Percentiles rank a stretch among this genome's conserved stretches.
Evolutionary conservation across 2,113 vertebrate genomes (phyloP).

Genomic region (Syngnathus typhle): DNA sequence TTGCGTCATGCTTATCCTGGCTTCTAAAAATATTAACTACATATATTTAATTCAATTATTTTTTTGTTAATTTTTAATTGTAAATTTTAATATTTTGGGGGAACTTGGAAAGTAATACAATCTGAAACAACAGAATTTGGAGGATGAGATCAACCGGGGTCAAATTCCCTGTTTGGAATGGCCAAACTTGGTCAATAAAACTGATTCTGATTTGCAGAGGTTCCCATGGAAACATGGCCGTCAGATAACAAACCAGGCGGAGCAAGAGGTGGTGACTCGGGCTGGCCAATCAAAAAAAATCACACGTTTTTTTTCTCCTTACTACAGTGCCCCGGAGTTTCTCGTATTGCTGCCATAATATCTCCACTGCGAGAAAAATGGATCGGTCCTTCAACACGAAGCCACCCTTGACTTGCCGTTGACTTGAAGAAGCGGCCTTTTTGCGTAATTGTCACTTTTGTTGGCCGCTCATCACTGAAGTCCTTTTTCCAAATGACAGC

Average conservation of each 20-base stretch:
- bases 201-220: neutral
- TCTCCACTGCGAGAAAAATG: constrained; percentile 45
- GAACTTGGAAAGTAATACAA: no score
- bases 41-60: no score
- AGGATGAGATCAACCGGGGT: no score
- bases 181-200: no score
- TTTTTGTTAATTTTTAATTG: no score
- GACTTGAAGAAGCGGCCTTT: constrained; percentile 32
- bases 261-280: neutral
- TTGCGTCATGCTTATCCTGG: no score
- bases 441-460: constrained; percentile 52
- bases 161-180: no score
- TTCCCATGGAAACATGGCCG: neutral
- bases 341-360: constrained; percentile 51
- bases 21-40: no score
- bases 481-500: constrained; percentile 38
- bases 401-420: constrained; percentile 28
- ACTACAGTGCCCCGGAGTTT: constrained; percentile 26
- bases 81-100: no score
- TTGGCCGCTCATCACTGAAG: constrained; percentile 34
- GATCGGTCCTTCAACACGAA: constrained; percentile 44
- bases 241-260: neutral
- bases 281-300: neutral
- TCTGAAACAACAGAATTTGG: no score
- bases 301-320: neutral